Percentiles rank a stretch among this genome's conserved stretches.
These are phyloP conservation scores for Eupelmus urozonus DNA, from an alignment of 2,888 invertebrate genomes.

Conservation along the genomic window DNA sequence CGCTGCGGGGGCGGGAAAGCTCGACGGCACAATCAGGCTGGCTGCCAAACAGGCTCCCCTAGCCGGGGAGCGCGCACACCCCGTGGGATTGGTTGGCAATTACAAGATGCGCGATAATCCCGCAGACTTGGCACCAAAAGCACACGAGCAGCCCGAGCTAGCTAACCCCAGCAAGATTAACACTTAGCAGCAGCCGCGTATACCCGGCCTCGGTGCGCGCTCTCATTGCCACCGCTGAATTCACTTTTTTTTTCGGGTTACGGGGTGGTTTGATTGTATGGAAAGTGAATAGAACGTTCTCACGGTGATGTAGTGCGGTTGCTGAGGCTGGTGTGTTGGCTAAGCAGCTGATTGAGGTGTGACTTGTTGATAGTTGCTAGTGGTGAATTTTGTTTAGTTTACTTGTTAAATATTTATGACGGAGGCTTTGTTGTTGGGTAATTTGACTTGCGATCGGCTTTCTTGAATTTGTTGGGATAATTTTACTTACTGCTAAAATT, in stretches of 20 bases:
- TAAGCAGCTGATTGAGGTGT: no score
- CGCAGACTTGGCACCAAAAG: slow-evolving; percentile 76
- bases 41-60: slow-evolving; percentile 73
- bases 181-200: slow-evolving; percentile 73
- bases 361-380: no score
- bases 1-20: slow-evolving; percentile 22
- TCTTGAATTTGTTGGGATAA: no score
- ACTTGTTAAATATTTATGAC: no score
- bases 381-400: no score
- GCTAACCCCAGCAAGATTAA: slow-evolving; percentile 76
- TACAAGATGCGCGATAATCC: slow-evolving; percentile 77
- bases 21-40: slow-evolving; percentile 75
- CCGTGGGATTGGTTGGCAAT: slow-evolving; percentile 77
- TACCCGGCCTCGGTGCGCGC: slow-evolving; percentile 67
- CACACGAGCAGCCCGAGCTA: no score
- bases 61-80: background rate
- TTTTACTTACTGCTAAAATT: no score
- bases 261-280: background rate
- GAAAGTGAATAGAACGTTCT: no score
- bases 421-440: no score
- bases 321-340: no score
- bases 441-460: no score
- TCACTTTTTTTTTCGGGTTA: background rate
- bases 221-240: background rate
- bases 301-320: no score